A percentile compares a stretch with the other conserved stretches of the same genome.
Evolutionary conservation across 2,113 vertebrate species (phyloP).

Genomic region (Mustelus asterias): DNA sequence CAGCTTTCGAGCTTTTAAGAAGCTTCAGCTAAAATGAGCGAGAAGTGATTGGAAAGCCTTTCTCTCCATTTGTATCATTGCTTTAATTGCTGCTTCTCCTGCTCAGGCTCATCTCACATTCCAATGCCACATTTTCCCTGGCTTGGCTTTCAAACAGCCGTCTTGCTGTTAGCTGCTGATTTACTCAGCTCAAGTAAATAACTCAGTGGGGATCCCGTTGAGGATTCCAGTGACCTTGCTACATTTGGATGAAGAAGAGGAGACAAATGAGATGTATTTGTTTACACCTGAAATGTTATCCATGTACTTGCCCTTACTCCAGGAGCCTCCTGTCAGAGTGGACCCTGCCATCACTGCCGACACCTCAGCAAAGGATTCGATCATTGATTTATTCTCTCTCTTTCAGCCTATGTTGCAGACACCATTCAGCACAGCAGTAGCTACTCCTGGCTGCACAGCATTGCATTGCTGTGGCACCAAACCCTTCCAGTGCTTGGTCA

Average conservation of each 20-base stretch:
- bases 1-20: background rate
- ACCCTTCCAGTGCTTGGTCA: background rate
- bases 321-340: background rate
- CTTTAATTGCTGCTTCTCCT: background rate
- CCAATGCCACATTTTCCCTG: background rate
- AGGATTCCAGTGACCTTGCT: background rate
- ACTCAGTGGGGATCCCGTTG: background rate
- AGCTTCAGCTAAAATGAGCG: background rate
- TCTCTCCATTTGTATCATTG: background rate
- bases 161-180: background rate
- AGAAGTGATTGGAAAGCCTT: background rate
- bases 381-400: background rate
- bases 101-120: background rate
- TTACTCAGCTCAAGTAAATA: background rate
- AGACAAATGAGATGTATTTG: background rate
- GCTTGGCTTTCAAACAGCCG: background rate
- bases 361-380: background rate
- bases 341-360: background rate
- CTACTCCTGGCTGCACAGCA: background rate
- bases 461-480: background rate
- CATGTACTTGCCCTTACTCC: background rate
- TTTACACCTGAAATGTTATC: background rate
- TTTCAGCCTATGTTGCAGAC: background rate
- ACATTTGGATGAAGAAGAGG: background rate
- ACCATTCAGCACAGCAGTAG: background rate